A percentile compares a stretch with the other conserved stretches of the same genome.
Conservation (phyloP, 2,113 vertebrate species). For the Hypanus sabinus region DNA sequence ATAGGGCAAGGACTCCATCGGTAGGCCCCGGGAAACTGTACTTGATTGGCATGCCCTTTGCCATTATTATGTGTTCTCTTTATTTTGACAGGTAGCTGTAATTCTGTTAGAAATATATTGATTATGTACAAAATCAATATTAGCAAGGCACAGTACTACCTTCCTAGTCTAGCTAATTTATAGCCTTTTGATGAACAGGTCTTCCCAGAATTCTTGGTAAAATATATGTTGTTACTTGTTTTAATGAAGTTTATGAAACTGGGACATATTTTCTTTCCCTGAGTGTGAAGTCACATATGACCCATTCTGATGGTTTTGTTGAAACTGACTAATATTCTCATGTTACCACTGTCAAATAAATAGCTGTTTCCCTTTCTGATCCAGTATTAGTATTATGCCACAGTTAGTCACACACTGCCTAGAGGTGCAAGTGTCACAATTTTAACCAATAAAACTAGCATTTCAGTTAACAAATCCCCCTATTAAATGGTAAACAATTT, state of each 20-base stretch:
- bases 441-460: not conserved
- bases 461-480: not conserved
- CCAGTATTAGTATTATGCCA: constrained; percentile 8
- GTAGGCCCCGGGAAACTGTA: constrained; percentile 41
- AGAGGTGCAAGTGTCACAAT: not conserved
- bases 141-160: constrained; percentile 54
- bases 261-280: not conserved
- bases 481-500: not conserved
- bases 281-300: not conserved
- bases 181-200: constrained; percentile 60
- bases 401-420: constrained; percentile 3
- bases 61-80: constrained; percentile 64
- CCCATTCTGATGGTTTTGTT: constrained; percentile 21
- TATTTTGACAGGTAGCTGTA: constrained; percentile 74
- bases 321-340: constrained; percentile 17
- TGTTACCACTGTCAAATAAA: constrained; percentile 18
- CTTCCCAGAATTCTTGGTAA: constrained; percentile 11
- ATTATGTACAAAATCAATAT: constrained; percentile 64
- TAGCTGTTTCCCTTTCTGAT: constrained; percentile 28
- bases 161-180: constrained; percentile 71
- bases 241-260: constrained; percentile 2
- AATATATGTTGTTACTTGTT: not conserved
- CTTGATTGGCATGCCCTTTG: constrained; percentile 69
- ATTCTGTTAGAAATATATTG: constrained; percentile 71
- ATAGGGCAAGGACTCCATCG: not conserved